Base-by-base conservation (phyloP, 1,140 invertebrate genomes). In the Apocrypta bakeri region DNA sequence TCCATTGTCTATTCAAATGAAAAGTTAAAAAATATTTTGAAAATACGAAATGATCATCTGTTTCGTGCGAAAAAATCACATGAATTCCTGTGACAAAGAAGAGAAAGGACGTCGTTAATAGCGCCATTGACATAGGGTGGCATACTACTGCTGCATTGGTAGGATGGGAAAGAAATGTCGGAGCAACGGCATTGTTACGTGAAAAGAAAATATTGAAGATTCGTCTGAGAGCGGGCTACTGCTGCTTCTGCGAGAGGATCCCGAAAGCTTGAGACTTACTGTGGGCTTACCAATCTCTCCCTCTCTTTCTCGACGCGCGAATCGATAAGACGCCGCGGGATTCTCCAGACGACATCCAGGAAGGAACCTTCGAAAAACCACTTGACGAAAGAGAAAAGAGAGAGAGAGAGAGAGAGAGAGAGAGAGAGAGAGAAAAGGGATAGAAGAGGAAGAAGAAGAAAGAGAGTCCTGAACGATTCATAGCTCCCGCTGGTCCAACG, bases 291-390 rank as follows among this genome's bases (percentile, higher is more conserved):
- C 81, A 76, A 77, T 76, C 73, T 73, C 33, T 61, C 72, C 7
- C 25, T 48, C 72, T 48, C 42, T 56, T 29, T 74, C 72, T 42
- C 56, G 21, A 1, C 29, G 79, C 25, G 66, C 81, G 83, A 86
- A 86, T 86, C 85, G 85, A 86, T 86, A 86, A 86, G 83, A 77
- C 80, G 82, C 72, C 84, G 75, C 84, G 75, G 75, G 79, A 82
- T 84, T 80, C 81, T 74, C 81, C 83, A 81, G 81, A 71, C 81
- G 81, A 81, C 71, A 82, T 85, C 84, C 75, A 80, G 80, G 79
- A 83, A 83, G 76, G 71, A 79, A 83, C 72, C 82, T 83, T 83
- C 61, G 76, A 68, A 79, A 83, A 83, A 79, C 68, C 82, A 66
- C 68, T 79, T 78, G 63, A 76, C 76, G 79, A 82, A n/a, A n/a